Conservation (phyloP, 2,888 invertebrate genomes). For the Pilophorus perplexus region DNA sequence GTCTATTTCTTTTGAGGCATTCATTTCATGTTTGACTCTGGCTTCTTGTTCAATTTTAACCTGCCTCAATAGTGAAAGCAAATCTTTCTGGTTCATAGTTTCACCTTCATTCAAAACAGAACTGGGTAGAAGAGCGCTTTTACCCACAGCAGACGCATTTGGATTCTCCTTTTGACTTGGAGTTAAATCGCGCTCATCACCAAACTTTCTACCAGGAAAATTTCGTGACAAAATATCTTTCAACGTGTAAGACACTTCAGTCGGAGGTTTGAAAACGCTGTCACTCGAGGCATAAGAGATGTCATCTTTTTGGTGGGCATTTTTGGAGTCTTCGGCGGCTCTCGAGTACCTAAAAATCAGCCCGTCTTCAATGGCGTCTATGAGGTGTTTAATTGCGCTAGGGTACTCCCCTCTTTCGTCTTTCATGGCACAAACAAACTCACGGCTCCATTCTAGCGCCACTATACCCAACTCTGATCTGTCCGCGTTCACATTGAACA, state of each 20-base stretch:
- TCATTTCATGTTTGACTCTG: too few species aligned
- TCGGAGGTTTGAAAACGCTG: slow-evolving; percentile 13
- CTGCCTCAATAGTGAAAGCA: slow-evolving; percentile 14
- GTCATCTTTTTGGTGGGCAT: background rate
- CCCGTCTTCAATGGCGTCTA: slow-evolving; percentile 28
- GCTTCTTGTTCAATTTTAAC: slow-evolving; percentile 24
- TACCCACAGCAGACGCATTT: background rate
- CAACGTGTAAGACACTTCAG: slow-evolving; percentile 32
- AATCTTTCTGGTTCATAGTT: slow-evolving; percentile 14
- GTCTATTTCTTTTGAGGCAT: too few species aligned
- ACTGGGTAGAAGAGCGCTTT: background rate
- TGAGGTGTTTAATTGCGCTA: slow-evolving; percentile 1
- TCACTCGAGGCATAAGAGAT: slow-evolving; percentile 32
- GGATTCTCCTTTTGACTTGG: too few species aligned
- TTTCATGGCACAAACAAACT: slow-evolving; percentile 37
- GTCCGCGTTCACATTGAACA: slow-evolving; percentile 15
- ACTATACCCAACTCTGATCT: slow-evolving; percentile 28
- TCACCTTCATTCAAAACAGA: slow-evolving; percentile 2
- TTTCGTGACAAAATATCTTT: slow-evolving; percentile 31
- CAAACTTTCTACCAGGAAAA: slow-evolving; percentile 26
- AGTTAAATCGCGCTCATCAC: too few species aligned
- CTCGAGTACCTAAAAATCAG: slow-evolving; percentile 34
- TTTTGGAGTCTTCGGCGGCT: background rate
- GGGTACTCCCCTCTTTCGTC: slow-evolving; percentile 37
- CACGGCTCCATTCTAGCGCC: slow-evolving; percentile 39